Conservation (phyloP, 2,113 vertebrate species). For the Rhegmatorhina hoffmannsi region DNA sequence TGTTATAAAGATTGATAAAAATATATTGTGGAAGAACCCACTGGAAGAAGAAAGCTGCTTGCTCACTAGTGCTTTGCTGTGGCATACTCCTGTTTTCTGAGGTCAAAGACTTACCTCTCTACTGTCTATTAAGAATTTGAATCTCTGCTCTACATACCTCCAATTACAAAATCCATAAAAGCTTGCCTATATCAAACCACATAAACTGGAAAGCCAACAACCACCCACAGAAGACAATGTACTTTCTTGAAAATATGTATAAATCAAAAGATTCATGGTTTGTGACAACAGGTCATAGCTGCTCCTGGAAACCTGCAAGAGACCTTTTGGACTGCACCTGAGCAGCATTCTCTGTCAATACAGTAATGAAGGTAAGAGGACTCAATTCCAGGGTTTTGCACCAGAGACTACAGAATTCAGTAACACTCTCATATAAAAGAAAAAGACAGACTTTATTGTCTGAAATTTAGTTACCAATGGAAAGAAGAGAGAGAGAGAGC, state of each 20-base stretch:
- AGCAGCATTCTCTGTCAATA: background rate
- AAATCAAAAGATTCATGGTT: background rate
- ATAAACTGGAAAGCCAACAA: background rate
- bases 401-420: background rate
- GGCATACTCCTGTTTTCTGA: background rate
- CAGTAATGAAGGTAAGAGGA: background rate
- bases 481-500: background rate
- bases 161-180: background rate
- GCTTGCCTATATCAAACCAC: background rate
- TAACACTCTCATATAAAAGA: background rate
- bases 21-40: background rate
- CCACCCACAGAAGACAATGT: background rate
- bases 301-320: background rate
- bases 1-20: background rate
- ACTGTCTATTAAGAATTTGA: background rate
- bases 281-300: background rate
- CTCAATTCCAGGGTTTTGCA: background rate
- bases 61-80: background rate
- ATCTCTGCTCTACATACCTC: background rate
- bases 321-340: background rate
- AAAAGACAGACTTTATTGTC: background rate
- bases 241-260: background rate
- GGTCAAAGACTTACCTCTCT: background rate
- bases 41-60: background rate
- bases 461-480: background rate